Conservation (phyloP, 2,113 vertebrate genomes). For the Chiloscyllium plagiosum region DNA sequence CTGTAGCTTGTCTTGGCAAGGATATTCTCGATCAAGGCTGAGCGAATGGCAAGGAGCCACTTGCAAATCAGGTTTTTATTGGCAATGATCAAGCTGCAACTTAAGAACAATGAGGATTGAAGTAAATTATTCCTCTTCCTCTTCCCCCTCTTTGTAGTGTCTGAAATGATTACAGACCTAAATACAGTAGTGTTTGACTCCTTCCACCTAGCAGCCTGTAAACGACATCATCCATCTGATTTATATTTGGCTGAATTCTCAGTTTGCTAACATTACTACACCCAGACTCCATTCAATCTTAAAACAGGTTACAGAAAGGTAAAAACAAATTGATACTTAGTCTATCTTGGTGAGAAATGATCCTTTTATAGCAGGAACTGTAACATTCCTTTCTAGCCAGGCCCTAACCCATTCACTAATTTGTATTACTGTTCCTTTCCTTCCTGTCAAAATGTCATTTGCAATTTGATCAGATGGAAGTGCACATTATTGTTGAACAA, state of each 20-base stretch:
- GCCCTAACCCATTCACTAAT: neutral
- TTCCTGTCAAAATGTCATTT: neutral
- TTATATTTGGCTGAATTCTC: neutral
- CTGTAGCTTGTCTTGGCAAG: neutral
- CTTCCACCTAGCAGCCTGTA: neutral
- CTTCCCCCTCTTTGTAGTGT: neutral
- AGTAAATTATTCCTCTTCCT: neutral
- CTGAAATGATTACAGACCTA: neutral
- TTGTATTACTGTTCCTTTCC: neutral
- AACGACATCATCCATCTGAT: neutral
- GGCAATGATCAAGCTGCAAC: neutral
- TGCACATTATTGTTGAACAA: conserved; percentile 12
- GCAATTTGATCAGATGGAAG: neutral
- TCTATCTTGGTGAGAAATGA: neutral
- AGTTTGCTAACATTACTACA: neutral
- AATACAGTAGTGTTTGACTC: neutral
- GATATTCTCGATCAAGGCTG: neutral
- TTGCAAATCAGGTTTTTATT: neutral
- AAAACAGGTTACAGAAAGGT: neutral
- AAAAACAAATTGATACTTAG: neutral
- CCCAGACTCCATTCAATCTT: neutral
- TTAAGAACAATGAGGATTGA: neutral
- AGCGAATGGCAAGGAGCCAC: neutral
- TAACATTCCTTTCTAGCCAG: neutral
- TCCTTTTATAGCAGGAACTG: neutral